Evolutionary conservation across 2,888 invertebrate species (phyloP).

Genomic region (Tinea pellionella): DNA sequence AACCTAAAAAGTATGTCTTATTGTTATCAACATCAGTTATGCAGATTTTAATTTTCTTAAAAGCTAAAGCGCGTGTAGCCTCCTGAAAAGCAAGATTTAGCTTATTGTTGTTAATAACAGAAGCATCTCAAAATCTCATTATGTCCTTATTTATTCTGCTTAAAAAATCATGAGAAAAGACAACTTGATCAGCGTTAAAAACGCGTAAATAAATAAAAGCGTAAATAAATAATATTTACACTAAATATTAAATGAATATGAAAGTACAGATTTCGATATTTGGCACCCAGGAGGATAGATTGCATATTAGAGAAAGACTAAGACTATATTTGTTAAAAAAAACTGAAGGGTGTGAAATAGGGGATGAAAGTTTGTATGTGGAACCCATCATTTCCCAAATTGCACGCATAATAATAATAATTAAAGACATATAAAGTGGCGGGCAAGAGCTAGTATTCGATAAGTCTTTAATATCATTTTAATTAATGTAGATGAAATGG

Average conservation of each 20-base stretch:
- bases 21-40: constrained; percentile 31
- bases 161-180: neutral
- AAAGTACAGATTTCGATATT: too few relatives aligned
- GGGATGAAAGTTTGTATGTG: too few relatives aligned
- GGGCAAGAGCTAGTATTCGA: too few relatives aligned
- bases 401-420: too few relatives aligned
- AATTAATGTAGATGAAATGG: neutral
- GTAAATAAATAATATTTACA: neutral
- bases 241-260: neutral
- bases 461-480: neutral
- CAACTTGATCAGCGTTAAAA: neutral
- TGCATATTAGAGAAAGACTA: too few relatives aligned
- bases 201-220: neutral
- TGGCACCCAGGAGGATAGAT: too few relatives aligned
- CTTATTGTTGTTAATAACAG: constrained; percentile 28
- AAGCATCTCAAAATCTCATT: constrained; percentile 4
- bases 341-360: too few relatives aligned
- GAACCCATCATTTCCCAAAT: too few relatives aligned
- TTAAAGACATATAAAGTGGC: too few relatives aligned
- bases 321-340: too few relatives aligned
- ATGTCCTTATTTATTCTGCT: neutral
- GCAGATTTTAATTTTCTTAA: constrained; percentile 52
- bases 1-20: neutral
- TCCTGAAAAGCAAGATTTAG: constrained; percentile 15
- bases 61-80: constrained; percentile 26